Evolutionary conservation across 2,888 invertebrate species (phyloP), one percentile per base, ranked within the genome.

Genomic region (Hydriomena furcata): DNA sequence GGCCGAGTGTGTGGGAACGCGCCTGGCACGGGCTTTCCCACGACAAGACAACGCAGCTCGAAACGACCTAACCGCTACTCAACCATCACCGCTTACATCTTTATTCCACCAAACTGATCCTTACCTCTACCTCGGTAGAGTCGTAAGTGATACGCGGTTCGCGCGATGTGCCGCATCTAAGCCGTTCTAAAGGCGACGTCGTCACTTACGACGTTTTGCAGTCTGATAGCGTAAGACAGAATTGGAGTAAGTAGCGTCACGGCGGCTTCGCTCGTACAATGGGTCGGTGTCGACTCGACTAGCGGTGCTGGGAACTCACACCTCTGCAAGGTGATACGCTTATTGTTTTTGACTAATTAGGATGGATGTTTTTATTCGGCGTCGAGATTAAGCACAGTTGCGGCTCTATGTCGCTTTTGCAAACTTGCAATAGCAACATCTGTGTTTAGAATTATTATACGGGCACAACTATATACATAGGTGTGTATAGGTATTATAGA

Each of bases 1-100:
- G 87, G 83, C 80, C 81, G 84, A 84, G 89, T 89, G 89, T 89
- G 91, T 91, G 91, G 91, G 91, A 91, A 91, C 91, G 90, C 85
- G 88, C 86, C 75, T 79, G 84, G 84, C 85, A 86, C 90, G 84
- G 84, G 86, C 85, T 82, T 91, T 91, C 91, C 91, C 91, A 91
- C 91, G 91, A 72, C 73, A 63, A 62, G 52, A 68, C 49, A 44
- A 52, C 65, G 65, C 76, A 65, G 31, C 52, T 70, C 73, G 70
- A 63, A 90, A 89, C 76, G 87, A 71, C 80, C 60, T 65, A 71
- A 52, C 57, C 60, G 55, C 60, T 58, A 55, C 65, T 63, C 62
- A 48, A 52, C 52, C 50, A 52, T 52, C 65, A 72, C 65, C 74
- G 68, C 81, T 82, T 89, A 82, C 73, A 79, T 38, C 79, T 46